phyloP scores from a whole-genome alignment of 2,888 invertebrate genomes.

The Teleogryllus oceanicus region DNA sequence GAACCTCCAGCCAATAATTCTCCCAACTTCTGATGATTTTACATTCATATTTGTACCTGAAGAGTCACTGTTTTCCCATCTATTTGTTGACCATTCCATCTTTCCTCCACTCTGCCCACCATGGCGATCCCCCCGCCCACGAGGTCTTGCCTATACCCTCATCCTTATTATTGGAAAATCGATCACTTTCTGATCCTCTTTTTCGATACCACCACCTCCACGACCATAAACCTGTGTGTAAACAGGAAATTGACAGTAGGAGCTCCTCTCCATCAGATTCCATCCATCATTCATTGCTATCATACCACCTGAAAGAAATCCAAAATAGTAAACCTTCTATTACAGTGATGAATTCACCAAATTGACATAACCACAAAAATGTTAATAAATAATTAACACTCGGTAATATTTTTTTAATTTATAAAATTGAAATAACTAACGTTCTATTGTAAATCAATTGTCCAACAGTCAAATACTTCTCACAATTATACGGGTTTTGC shows the following conservation, averaged over 20 bases:
- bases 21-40: slow-evolving; percentile 45
- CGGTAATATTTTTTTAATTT: no score
- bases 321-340: no score
- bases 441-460: no score
- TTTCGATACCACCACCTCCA: slow-evolving; percentile 24
- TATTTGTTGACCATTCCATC: slow-evolving; percentile 24
- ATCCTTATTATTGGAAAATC: slow-evolving; percentile 22
- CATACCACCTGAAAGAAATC: no score
- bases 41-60: slow-evolving; percentile 40
- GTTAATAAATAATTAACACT: no score
- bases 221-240: slow-evolving; percentile 25
- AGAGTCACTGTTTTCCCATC: slow-evolving; percentile 30
- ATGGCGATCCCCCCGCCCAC: background rate
- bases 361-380: no score
- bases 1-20: slow-evolving; percentile 69
- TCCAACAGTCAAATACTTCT: no score
- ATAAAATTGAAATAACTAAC: no score
- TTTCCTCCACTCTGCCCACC: slow-evolving; percentile 27
- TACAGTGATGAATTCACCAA: no score
- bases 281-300: slow-evolving; percentile 27
- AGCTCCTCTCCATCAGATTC: slow-evolving; percentile 24
- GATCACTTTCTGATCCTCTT: slow-evolving; percentile 20
- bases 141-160: background rate
- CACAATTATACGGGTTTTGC: no score
- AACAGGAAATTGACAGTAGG: slow-evolving; percentile 20